Base-by-base conservation (phyloP, 2,888 invertebrate genomes). In the Liodrosophila aerea region DNA sequence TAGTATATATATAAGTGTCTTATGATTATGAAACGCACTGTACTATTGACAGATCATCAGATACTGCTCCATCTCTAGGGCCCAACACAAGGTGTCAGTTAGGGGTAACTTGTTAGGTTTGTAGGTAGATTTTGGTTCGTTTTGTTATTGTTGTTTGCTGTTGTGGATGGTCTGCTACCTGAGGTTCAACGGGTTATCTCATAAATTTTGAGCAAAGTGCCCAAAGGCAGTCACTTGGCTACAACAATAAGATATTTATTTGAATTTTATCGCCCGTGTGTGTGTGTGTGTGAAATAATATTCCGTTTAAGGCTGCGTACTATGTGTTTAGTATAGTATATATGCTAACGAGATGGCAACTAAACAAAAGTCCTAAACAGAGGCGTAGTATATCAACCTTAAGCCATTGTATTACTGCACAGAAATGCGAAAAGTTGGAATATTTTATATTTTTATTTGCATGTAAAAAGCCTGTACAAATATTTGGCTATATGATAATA, bases 31-130 rank as follows among this genome's bases (percentile, higher is more conserved):
- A n/a, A n/a, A n/a, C n/a, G n/a, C n/a, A n/a, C n/a, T n/a, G n/a
- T n/a, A n/a, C n/a, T n/a, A n/a, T n/a, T n/a, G n/a, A n/a, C n/a
- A n/a, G n/a, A n/a, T n/a, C n/a, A n/a, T n/a, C n/a, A n/a, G n/a
- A n/a, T n/a, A n/a, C n/a, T n/a, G n/a, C n/a, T n/a, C n/a, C n/a
- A n/a, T n/a, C n/a, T n/a, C n/a, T n/a, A n/a, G n/a, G n/a, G n/a
- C n/a, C n/a, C 76, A 62, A 75, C 76, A 57, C 46, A 64, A 63
- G 56, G 64, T 54, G 59, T 54, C 49, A 50, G 49, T 30, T 49
- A 47, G 30, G 33, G 16, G 27, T 31, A 64, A 52, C 37, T 47
- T 45, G 47, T 64, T 63, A 39, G 51, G 49, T 65, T 37, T 13
- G 36, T 30, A 30, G 40, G 27, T 46, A 47, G 46, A 11, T 41